Evolutionary conservation across 2,113 vertebrate species (phyloP).

Genomic region (Phodopus roborovskii): DNA sequence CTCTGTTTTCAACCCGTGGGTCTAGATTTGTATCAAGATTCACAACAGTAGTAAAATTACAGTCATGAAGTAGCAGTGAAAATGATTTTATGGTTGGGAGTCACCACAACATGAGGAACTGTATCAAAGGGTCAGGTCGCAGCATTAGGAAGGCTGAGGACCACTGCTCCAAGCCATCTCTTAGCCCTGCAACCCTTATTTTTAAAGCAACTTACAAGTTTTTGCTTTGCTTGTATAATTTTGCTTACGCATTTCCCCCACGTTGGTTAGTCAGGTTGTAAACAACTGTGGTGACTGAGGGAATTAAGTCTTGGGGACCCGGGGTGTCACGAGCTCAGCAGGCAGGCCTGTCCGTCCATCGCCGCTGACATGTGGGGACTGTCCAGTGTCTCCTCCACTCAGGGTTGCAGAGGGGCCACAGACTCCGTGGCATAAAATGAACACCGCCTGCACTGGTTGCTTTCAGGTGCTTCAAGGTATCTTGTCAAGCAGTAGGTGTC

Average conservation of each 20-base stretch:
- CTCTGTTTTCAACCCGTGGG: background rate
- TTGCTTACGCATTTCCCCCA: background rate
- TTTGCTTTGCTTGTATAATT: background rate
- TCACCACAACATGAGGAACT: background rate
- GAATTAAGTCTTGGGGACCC: accelerated
- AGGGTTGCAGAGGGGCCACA: background rate
- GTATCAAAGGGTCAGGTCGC: background rate
- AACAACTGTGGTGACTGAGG: background rate
- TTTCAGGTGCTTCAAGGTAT: constrained; percentile 91
- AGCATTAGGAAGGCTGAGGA: background rate
- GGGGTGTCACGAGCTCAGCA: background rate
- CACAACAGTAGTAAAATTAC: background rate
- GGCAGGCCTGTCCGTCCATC: background rate
- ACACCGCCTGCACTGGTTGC: accelerated
- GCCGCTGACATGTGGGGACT: background rate
- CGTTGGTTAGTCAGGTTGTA: accelerated
- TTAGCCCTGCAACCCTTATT: background rate
- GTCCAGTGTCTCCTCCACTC: background rate
- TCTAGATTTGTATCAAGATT: background rate
- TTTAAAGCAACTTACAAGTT: background rate
- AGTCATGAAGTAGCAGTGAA: background rate
- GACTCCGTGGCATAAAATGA: background rate
- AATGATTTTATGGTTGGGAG: background rate
- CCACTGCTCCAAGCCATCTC: background rate
- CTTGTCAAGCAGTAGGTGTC: constrained; percentile 90